Base-by-base conservation (phyloP, 2,888 invertebrate species). In the Congeria kusceri region DNA sequence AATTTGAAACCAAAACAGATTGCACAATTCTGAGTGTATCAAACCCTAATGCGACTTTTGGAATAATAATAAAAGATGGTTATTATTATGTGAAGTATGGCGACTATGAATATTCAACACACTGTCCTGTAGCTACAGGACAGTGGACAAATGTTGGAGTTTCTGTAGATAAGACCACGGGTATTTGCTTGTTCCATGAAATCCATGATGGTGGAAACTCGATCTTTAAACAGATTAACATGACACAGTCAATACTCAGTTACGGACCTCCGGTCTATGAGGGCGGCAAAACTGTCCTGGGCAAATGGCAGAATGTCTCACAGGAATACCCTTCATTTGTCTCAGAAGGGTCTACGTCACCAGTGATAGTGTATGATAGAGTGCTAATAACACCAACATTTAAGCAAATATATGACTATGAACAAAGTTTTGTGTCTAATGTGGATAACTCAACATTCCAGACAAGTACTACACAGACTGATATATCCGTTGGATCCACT, bases 91-190 rank as follows among this genome's bases (percentile, higher is more conserved):
- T 82, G 18, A 71, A 78, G 46, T 73, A 61, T 82, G 78, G 78
- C 25, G 62, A 59, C 23, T 46, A 63, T 1, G 61, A 62, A 7
- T 78, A 74, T 70, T 71, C 80, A 25, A 87, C 88, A 0, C 64
- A 66, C 18, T 66, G 85, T 2, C 47, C 28, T 27, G 79, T 86
- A 9, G 59, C 66, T 4, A 15, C 62, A 3, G 66, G 72, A 13
- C 65, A 70, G 25, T 90, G 90, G 90, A 79, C 87, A 27, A 86
- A 86, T 46, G 61, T 90, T 28, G 78, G 83, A 3, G 11, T 82
- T 0, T 49, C 73, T 25, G 53, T 75, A 9, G 72, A 82, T 70
- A 65, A 73, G 28, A 57, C 57, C 9, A 57, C 75, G 27, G 82
- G 78, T 25, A 28, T 61, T 25, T 11, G 73, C 7, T 13, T 68